Evolutionary conservation across 2,797 vertebrate species (phyloP), one percentile per base, ranked within the genome.

Genomic region (Muscicapa striata): DNA sequence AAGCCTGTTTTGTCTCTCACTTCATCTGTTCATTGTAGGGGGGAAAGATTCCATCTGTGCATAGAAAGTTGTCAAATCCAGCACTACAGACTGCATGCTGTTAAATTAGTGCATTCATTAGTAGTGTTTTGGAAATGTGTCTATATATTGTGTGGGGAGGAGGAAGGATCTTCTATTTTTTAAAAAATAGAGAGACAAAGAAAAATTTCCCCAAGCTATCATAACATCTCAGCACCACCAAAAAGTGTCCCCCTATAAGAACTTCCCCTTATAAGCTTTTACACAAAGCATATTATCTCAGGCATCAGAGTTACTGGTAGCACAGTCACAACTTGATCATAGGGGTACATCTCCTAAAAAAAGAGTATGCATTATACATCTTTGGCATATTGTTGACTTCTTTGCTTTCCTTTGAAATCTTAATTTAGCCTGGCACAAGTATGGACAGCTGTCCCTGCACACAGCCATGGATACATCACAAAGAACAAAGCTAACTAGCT

Each of bases 1-100:
- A 93, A 94, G 88, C 22, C 74, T 79, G 90, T 95, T 89, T 79
- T 90, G 91, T 95, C 95, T 96, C 74, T 94, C 93, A 81, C 89
- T 94, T 94, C 87, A 93, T 96, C 85, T 96, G 85, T 90, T 90
- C 88, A 64, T 68, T 77, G 62, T 7, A 49, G 77, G 29, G 36
- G 41, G 45, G 9, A 2, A 11, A 52, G 83, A 89, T 81, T 91
- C 95, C 96, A 96, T 96, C 96, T 96, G 94, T 75, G 62, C 76
- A 48, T 18, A 87, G 66, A 83, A 85, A 91, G 73, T 89, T 91
- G 66, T 82, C 82, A 90, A 96, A 84, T 88, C 58, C 4, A 0
- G 79, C 54, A 68, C 61, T 91, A 80, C 89, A 95, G 91, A 84
- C 40, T 55, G 43, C 76, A 72, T 78, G 79, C 94, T 95, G 93